Conservation (phyloP, 2,888 invertebrate species). For the Ctena decussata region DNA sequence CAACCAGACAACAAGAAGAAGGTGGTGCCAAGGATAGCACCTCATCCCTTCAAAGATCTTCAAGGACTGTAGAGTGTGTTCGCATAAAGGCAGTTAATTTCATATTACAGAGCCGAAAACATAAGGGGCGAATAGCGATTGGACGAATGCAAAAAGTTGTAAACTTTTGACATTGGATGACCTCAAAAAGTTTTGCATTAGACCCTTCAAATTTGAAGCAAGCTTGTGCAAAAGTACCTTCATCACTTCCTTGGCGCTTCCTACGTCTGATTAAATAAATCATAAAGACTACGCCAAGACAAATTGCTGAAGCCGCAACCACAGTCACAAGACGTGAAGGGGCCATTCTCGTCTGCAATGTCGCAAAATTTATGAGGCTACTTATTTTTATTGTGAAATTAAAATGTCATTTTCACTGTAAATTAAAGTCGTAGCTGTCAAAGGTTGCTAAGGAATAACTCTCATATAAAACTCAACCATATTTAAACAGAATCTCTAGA, state of each 20-base stretch:
- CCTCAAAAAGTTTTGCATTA: background rate
- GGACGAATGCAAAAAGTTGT: background rate
- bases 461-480: too few species aligned
- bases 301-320: slow-evolving; percentile 67
- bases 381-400: too few species aligned
- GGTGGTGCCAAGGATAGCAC: too few species aligned
- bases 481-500: too few species aligned
- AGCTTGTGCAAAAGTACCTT: background rate
- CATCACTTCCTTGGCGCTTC: slow-evolving; percentile 27
- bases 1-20: too few species aligned
- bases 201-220: background rate
- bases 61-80: too few species aligned
- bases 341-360: slow-evolving; percentile 75
- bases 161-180: slow-evolving; percentile 5
- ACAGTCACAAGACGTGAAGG: slow-evolving; percentile 60
- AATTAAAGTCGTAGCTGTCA: too few species aligned
- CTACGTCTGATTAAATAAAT: slow-evolving; percentile 64
- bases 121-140: background rate
- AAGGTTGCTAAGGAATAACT: too few species aligned
- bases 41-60: too few species aligned
- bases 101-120: too few species aligned
- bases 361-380: slow-evolving; percentile 55
- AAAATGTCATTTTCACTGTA: too few species aligned
- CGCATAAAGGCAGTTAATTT: too few species aligned
- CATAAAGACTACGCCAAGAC: slow-evolving; percentile 65